Evolutionary conservation across 2,113 vertebrate genomes (phyloP).

Genomic region (Halichoerus grypus): DNA sequence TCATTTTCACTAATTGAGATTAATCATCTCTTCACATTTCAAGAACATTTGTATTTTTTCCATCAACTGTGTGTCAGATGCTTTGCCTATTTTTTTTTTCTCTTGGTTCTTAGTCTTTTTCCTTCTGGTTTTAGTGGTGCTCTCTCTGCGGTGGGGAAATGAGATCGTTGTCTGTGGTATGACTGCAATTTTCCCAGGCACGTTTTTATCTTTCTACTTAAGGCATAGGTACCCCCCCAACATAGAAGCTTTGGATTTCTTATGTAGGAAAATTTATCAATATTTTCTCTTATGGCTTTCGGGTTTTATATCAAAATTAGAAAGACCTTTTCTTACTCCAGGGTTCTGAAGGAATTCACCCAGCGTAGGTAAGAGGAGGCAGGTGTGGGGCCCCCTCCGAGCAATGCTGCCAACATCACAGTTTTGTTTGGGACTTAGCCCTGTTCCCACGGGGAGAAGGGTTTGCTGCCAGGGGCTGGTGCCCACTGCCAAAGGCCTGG

Average conservation of each 20-base stretch:
- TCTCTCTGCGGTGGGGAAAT: background rate
- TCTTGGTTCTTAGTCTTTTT: background rate
- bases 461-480: slow-evolving; percentile 18
- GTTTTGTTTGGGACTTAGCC: slow-evolving; percentile 58
- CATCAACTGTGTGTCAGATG: too few species aligned
- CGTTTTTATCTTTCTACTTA: background rate
- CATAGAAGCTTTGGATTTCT: background rate
- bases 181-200: background rate
- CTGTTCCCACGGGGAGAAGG: slow-evolving; percentile 72
- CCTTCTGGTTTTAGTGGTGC: background rate
- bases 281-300: background rate
- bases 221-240: fast-evolving
- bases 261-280: background rate
- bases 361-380: slow-evolving; percentile 31
- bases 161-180: fast-evolving
- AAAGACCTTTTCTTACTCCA: background rate
- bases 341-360: slow-evolving; percentile 49
- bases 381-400: background rate
- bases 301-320: background rate
- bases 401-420: background rate
- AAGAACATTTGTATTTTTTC: background rate
- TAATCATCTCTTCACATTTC: background rate
- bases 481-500: slow-evolving; percentile 52
- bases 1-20: background rate
- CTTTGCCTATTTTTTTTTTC: background rate